phyloP scores from a whole-genome alignment of 2,888 invertebrate species.

The Cryptocephalus primarius region DNA sequence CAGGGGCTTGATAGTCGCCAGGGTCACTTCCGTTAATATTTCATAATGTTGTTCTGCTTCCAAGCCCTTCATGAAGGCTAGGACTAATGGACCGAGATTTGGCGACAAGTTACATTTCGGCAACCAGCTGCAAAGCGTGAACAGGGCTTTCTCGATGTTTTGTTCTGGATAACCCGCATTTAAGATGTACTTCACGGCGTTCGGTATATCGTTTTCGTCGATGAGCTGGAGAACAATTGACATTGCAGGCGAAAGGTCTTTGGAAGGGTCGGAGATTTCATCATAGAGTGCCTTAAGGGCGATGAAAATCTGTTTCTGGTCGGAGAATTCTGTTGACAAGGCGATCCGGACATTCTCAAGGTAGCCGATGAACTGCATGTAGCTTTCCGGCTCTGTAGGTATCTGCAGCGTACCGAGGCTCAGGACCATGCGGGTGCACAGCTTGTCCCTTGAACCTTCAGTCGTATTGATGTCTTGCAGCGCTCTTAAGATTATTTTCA shows the following conservation, averaged over 20 bases:
- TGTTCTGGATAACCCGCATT: constrained; percentile 35
- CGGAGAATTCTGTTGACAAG: constrained; percentile 29
- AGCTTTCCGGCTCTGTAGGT: constrained; percentile 25
- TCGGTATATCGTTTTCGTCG: constrained; percentile 15
- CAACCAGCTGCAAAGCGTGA: constrained; percentile 58
- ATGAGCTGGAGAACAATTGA: constrained; percentile 47
- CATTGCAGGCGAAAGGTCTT: constrained; percentile 46
- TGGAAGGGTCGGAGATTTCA: constrained; percentile 42
- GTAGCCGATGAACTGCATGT: constrained; percentile 29
- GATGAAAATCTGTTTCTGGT: constrained; percentile 41
- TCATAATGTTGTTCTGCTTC: constrained; percentile 32
- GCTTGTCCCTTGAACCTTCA: constrained; percentile 37
- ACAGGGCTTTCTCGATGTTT: constrained; percentile 50
- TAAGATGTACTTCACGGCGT: constrained; percentile 39
- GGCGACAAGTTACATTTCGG: constrained; percentile 51
- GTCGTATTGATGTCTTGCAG: constrained; percentile 38
- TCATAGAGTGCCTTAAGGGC: constrained; percentile 49
- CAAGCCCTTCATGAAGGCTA: constrained; percentile 54
- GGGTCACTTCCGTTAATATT: constrained; percentile 46
- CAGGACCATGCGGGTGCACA: constrained; percentile 42
- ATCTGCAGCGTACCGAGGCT: constrained; percentile 41
- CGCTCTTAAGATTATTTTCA: constrained; percentile 41
- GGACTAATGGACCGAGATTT: constrained; percentile 53
- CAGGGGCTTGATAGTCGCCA: constrained; percentile 48
- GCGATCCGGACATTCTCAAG: constrained; percentile 30